These are phyloP conservation scores for Sitta europaea DNA, from an alignment of 2,113 vertebrate genomes.

Conservation along the genomic window DNA sequence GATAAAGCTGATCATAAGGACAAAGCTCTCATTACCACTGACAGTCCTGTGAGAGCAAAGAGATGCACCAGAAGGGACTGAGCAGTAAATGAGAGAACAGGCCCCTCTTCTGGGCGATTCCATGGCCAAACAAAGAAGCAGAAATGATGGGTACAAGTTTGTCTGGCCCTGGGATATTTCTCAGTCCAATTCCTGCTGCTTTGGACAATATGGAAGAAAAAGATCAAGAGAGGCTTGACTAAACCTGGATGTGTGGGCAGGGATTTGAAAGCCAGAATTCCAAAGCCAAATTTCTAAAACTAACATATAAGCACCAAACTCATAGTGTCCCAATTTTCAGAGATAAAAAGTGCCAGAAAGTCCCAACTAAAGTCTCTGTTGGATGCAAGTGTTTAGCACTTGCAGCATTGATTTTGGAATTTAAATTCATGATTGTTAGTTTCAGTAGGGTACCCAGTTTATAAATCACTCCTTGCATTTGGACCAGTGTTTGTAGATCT, in stretches of 20 bases:
- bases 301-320: background rate
- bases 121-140: background rate
- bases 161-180: background rate
- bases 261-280: background rate
- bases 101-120: background rate
- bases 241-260: background rate
- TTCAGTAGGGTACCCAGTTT: background rate
- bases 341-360: background rate
- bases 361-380: background rate
- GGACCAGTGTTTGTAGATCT: background rate
- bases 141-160: background rate
- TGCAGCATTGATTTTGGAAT: background rate
- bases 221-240: background rate
- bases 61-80: background rate
- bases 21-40: background rate
- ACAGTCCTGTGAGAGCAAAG: background rate
- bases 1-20: background rate
- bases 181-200: background rate
- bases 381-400: background rate
- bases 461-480: constrained; percentile 13
- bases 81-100: background rate
- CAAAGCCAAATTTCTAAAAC: background rate
- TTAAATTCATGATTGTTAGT: background rate
- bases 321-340: background rate
- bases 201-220: background rate